Evolutionary conservation across 2,113 vertebrate species (phyloP), one percentile per base, ranked within the genome.

Genomic region (Erythrolamprus reginae): DNA sequence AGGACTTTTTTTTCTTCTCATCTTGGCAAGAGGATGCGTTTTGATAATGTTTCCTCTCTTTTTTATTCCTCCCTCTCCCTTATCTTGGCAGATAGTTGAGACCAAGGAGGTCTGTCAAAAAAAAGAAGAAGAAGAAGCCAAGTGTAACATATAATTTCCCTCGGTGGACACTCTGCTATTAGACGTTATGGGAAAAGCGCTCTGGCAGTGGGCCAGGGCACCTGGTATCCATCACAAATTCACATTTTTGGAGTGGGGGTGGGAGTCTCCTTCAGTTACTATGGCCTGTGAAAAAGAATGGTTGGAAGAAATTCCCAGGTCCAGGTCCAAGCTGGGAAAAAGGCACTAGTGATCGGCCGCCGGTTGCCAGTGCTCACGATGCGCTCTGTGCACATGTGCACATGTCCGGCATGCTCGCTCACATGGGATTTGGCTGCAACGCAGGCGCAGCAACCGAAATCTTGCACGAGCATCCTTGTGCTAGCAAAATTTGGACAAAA

Each of bases 271-370:
- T 53, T 21, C 8, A 26, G 3, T n/a, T 24, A 1, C 28, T 84
- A 61, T 87, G 77, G 58, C 42, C 19, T 0, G 0, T 53, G 13
- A n/a, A 33, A 33, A 89, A 90, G 3, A 52, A 10, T 50, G 10
- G 50, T 50, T 50, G 10, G 50, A 50, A 50, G 50, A 50, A 12
- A 50, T 50, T 10, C 12, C 50, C 50, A 12, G 50, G 10, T 50
- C 10, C 50, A 3, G 50, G 10, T 50, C 10, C 50, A 50, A 50
- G 10, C 50, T 0, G 10, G 50, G 50, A 50, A 10, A 50, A 50
- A 50, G 50, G 50, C 50, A n/a, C n/a, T n/a, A n/a, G n/a, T n/a
- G n/a, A n/a, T n/a, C n/a, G n/a, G n/a, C n/a, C n/a, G n/a, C n/a
- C n/a, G n/a, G n/a, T n/a, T n/a, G n/a, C n/a, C n/a, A n/a, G n/a